A percentile compares a stretch with the other conserved stretches of the same genome.
phyloP scores from a whole-genome alignment of 2,113 vertebrate genomes.

The Dicentrarchus labrax region DNA sequence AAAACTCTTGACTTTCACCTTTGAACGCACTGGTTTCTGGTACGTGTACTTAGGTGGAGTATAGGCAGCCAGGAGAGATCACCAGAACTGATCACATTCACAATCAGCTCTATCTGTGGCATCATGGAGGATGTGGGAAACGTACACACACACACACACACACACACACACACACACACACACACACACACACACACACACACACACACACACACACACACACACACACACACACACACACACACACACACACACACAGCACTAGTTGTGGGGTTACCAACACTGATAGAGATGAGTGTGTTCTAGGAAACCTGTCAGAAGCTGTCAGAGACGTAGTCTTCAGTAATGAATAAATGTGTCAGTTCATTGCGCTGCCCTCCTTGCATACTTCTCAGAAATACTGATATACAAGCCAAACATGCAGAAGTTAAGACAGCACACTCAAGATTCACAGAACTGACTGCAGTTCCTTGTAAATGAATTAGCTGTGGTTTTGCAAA shows the following conservation, averaged over 20 bases:
- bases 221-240: slow-evolving; percentile 25
- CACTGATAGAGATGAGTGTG: slow-evolving; percentile 67
- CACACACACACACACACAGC: slow-evolving; percentile 6
- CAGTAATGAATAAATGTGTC: slow-evolving; percentile 75
- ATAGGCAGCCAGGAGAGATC: slow-evolving; percentile 53
- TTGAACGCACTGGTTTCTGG: slow-evolving; percentile 20
- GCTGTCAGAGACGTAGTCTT: slow-evolving; percentile 47
- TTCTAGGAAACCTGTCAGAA: slow-evolving; percentile 79
- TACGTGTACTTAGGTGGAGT: slow-evolving; percentile 9
- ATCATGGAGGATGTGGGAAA: slow-evolving; percentile 75
- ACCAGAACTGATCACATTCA: slow-evolving; percentile 66
- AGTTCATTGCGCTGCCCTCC: slow-evolving; percentile 60
- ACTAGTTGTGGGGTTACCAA: slow-evolving; percentile 57
- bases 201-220: slow-evolving; percentile 17
- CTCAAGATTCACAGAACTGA: slow-evolving; percentile 70
- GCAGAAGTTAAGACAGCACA: slow-evolving; percentile 51
- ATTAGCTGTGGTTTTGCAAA: slow-evolving; percentile 53
- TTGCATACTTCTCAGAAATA: slow-evolving; percentile 78
- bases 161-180: slow-evolving; percentile 7
- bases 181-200: slow-evolving; percentile 25
- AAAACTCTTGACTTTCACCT: background rate
- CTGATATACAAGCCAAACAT: slow-evolving; percentile 57
- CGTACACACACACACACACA: slow-evolving; percentile 34
- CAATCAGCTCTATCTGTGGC: slow-evolving; percentile 71
- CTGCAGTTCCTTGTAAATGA: slow-evolving; percentile 61